Evolutionary conservation across 2,888 invertebrate genomes (phyloP).

Genomic region (Leucoma salicis): DNA sequence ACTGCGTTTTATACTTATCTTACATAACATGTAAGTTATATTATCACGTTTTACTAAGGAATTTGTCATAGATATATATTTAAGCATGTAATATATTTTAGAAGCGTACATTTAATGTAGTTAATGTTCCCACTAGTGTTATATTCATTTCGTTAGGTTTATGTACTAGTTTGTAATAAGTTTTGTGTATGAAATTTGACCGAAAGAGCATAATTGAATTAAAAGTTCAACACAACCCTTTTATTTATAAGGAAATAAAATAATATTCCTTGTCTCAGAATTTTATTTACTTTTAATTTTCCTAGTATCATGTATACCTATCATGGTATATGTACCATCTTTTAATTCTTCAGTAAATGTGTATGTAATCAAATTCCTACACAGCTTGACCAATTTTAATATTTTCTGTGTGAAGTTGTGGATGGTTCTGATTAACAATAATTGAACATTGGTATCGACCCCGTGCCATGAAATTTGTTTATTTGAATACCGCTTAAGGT

Average conservation of each 20-base stretch:
- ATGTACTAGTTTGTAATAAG: background rate
- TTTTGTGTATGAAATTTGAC: conserved; percentile 9
- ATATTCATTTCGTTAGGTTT: conserved; percentile 6
- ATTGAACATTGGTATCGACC: too few relatives aligned
- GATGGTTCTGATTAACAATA: too few relatives aligned
- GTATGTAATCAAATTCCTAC: too few relatives aligned
- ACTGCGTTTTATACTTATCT: conserved; percentile 4
- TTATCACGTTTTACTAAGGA: conserved; percentile 17
- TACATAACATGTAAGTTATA: conserved; percentile 21
- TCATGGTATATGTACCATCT: too few relatives aligned
- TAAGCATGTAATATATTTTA: conserved; percentile 11
- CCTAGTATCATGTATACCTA: too few relatives aligned
- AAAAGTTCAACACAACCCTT: conserved; percentile 15
- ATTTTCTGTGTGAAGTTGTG: too few relatives aligned
- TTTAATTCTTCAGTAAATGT: too few relatives aligned
- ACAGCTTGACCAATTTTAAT: too few relatives aligned
- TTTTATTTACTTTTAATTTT: too few relatives aligned
- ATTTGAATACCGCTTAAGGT: too few relatives aligned
- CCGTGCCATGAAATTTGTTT: too few relatives aligned
- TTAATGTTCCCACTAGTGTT: conserved; percentile 11
- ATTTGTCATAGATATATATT: conserved; percentile 17
- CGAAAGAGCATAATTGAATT: conserved; percentile 11
- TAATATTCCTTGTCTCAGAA: background rate
- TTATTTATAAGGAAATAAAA: conserved; percentile 17
- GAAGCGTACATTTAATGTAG: conserved; percentile 12